Conservation (phyloP, 2,113 vertebrate genomes). For the Clarias batrachus region DNA sequence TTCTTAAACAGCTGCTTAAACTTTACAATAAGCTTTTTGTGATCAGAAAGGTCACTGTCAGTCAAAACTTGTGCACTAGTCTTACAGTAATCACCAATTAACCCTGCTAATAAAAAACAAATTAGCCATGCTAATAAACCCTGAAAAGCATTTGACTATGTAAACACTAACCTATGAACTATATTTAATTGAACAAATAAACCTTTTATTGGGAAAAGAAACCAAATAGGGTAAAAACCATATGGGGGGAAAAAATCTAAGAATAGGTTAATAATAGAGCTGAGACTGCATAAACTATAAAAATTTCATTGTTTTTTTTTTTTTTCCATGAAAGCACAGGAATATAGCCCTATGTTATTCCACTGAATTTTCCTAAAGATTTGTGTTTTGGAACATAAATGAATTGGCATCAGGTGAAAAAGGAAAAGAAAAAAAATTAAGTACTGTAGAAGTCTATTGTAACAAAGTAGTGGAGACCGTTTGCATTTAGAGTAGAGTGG, state of each 20-base stretch:
- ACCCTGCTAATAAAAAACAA: neutral
- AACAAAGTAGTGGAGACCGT: neutral
- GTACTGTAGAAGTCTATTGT: neutral
- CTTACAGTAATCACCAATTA: neutral
- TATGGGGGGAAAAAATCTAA: too few species aligned
- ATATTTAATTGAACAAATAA: neutral
- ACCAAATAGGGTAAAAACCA: too few species aligned
- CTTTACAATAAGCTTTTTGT: neutral
- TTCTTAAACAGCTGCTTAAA: neutral
- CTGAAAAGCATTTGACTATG: neutral
- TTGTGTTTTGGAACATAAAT: neutral
- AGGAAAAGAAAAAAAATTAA: neutral
- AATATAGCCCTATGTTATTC: neutral
- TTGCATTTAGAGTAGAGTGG: too few species aligned
- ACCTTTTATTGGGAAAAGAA: too few species aligned
- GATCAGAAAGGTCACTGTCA: neutral
- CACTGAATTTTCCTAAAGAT: neutral
- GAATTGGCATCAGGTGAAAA: neutral
- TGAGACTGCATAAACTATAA: neutral
- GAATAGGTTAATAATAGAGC: neutral
- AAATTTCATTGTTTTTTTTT: neutral
- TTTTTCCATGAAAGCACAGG: neutral
- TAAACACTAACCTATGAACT: neutral
- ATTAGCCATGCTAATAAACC: neutral
- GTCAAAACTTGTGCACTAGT: neutral